Conservation (phyloP, 2,888 invertebrate genomes). For the Yponomeuta cagnagella region DNA sequence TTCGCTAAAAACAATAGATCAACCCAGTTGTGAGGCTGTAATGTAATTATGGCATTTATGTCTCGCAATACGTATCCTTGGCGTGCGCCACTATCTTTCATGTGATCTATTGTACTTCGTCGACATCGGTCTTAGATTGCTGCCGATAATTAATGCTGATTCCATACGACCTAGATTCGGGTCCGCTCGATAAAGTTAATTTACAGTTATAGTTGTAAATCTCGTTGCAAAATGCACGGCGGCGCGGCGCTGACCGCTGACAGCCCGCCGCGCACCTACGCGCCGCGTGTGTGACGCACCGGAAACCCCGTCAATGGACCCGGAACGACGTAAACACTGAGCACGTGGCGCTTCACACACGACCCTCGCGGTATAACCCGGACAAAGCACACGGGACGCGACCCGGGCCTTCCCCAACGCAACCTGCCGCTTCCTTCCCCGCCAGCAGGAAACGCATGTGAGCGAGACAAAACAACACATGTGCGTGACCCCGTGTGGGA, state of each 20-base stretch:
- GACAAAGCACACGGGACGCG: constrained; percentile 26
- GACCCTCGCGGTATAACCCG: constrained; percentile 35
- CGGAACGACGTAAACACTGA: constrained; percentile 43
- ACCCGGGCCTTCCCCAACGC: constrained; percentile 25
- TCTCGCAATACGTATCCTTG: constrained; percentile 58
- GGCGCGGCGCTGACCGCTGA: constrained; percentile 58
- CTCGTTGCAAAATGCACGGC: constrained; percentile 71
- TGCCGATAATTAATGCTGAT: constrained; percentile 74
- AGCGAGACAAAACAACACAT: constrained; percentile 54
- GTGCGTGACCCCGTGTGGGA: constrained; percentile 50
- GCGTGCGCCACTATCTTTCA: constrained; percentile 67
- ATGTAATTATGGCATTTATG: constrained; percentile 43
- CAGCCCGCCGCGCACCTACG: constrained; percentile 54
- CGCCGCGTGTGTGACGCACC: constrained; percentile 15
- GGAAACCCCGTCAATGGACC: constrained; percentile 42
- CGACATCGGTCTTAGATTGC: constrained; percentile 71
- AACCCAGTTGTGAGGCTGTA: constrained; percentile 54
- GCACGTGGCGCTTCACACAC: constrained; percentile 40
- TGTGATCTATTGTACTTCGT: constrained; percentile 72
- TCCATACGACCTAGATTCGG: constrained; percentile 74
- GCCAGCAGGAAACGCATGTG: constrained; percentile 48
- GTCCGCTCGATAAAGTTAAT: constrained; percentile 71
- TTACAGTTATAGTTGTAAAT: constrained; percentile 75
- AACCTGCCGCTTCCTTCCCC: constrained; percentile 25
- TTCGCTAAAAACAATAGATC: constrained; percentile 56